Base-by-base conservation (phyloP, 53 echinoderm and acorn worm genomes). In the Arbacia lixula region DNA sequence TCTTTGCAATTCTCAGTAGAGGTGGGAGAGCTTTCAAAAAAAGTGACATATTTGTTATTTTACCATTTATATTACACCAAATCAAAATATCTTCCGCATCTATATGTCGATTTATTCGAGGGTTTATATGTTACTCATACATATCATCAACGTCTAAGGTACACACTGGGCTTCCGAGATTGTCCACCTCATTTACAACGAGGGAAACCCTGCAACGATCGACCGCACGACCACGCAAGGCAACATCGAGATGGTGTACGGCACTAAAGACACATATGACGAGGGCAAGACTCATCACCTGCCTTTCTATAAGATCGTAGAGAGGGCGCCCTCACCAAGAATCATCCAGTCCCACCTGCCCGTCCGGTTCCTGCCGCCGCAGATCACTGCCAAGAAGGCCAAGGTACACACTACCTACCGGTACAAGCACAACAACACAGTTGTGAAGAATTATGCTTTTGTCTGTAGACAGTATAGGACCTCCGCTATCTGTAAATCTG, bases 201-300 rank as follows among this genome's bases (percentile, higher is more conserved):
- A 81, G 12, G 82, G 82, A 2, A 46, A 81, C 31, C 82, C 82
- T 5, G 49, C 27, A n/a, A 63, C 82, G 33, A 81, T 81, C 43
- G 82, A 81, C 50, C 63, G 82, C 1, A 81, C 82, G 62, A 81
- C 82, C 46, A 81, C 82, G 36, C 82, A 81, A 34, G 82, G 82
- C 19, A 81, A 81, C 82, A 61, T 81, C 62, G 82, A 81, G 64
- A 81, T 81, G 82, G 46, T 81, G 32, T 81, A 81, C 82, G 43
- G 43, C 29, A 16, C 62, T 43, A 81, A 63, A 46, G 82, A 81
- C 42, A 63, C 82, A 1, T 81, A 81, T 12, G 82, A 81, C 10
- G 71, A 71, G 31, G 41, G 50, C 0, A 81, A 63, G 35, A 31
- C 62, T 6, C 41, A 49, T 19, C 82, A 81, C 61, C 82, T 81